These are phyloP conservation scores for Rhimphoctona megacephalus DNA, from an alignment of 2,888 invertebrate species.

Conservation along the genomic window DNA sequence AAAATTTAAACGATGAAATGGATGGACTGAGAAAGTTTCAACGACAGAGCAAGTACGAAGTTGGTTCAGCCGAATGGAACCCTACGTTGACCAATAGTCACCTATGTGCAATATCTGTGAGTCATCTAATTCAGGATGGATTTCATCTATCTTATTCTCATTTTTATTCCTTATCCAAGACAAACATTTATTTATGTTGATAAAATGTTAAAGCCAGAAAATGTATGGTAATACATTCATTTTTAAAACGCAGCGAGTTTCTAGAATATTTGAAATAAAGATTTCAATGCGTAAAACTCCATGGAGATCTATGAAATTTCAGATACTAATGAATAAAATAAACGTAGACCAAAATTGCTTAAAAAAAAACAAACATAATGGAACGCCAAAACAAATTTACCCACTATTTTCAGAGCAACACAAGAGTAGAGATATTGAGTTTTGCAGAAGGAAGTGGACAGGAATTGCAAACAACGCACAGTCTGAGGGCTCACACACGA, in stretches of 20 bases:
- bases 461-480: constrained; percentile 90
- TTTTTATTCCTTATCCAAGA: neutral
- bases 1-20: constrained; percentile 90
- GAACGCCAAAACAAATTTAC: neutral
- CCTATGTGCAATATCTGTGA: constrained; percentile 95
- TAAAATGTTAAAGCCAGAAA: neutral
- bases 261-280: neutral
- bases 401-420: constrained; percentile 90
- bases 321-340: neutral
- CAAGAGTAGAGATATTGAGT: constrained; percentile 93
- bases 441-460: constrained; percentile 88
- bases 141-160: neutral
- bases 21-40: constrained; percentile 92
- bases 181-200: neutral
- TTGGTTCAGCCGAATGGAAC: constrained; percentile 97
- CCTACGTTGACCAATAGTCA: constrained; percentile 92
- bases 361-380: neutral
- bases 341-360: neutral
- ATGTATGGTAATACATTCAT: neutral
- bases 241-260: neutral
- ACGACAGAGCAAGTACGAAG: constrained; percentile 96
- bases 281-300: neutral
- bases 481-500: constrained; percentile 92
- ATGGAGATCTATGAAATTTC: too few species aligned
- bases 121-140: constrained; percentile 73